Evolutionary conservation across 2,797 vertebrate species (phyloP).

Genomic region (Myoxocephalus aenaeus): DNA sequence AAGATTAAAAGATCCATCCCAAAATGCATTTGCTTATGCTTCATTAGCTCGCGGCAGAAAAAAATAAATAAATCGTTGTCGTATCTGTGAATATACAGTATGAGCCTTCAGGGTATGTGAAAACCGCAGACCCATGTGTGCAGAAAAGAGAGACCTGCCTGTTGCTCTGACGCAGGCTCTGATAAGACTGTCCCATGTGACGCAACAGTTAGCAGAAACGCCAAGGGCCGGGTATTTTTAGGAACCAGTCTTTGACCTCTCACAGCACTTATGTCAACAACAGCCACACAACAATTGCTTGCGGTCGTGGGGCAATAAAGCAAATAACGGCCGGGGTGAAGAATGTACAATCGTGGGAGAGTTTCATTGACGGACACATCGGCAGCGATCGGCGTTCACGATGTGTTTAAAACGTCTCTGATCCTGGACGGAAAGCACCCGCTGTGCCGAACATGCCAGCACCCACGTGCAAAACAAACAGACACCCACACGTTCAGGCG

Average conservation of each 20-base stretch:
- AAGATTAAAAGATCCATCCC: constrained; percentile 22
- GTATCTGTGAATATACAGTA: constrained; percentile 23
- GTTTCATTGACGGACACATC: constrained; percentile 9
- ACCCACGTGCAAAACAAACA: constrained; percentile 26
- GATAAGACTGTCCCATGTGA: constrained; percentile 78
- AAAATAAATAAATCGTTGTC: constrained; percentile 8
- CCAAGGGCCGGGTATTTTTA: constrained; percentile 77
- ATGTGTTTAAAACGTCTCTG: background rate
- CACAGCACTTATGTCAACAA: constrained; percentile 67
- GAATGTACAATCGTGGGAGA: constrained; percentile 4
- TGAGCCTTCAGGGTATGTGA: constrained; percentile 36
- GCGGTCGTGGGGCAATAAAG: constrained; percentile 41
- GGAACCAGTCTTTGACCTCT: constrained; percentile 77
- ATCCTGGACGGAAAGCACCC: constrained; percentile 14
- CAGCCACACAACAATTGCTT: constrained; percentile 52
- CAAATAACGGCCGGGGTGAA: constrained; percentile 32
- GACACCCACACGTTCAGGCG: constrained; percentile 46
- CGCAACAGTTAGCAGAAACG: constrained; percentile 72
- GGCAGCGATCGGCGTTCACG: background rate
- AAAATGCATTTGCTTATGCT: constrained; percentile 30
- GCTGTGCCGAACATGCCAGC: constrained; percentile 34
- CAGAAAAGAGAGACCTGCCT: constrained; percentile 58
- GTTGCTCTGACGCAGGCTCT: constrained; percentile 74
- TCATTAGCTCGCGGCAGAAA: constrained; percentile 23
- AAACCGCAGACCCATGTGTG: constrained; percentile 39